Evolutionary conservation across 2,888 invertebrate species (phyloP), one percentile per base, ranked within the genome.

Genomic region (Cylloceria caligata): DNA sequence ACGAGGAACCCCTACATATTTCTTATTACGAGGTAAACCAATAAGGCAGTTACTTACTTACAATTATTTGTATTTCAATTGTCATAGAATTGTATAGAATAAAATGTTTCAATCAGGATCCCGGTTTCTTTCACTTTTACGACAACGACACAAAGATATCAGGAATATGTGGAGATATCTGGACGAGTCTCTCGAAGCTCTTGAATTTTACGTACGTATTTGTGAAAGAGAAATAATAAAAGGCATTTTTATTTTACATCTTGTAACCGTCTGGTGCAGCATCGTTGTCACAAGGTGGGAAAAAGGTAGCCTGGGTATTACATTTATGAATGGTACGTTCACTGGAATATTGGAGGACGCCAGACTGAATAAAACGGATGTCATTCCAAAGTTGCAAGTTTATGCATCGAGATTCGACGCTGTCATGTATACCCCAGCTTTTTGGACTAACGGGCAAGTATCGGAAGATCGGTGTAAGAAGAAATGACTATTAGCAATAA

Each of bases 181-280:
- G 87, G 87, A 80, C 13, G 5, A 65, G 30, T 9, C 76, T 87
- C 2, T 39, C 83, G 0, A 77, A 86, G 42, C 34, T 47, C 3
- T 55, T 85, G 57, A 87, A 87, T 49, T 85, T 87, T n/a, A 87
- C 86, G 87, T 87, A 84, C 81, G 42, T 21, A 19, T 47, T 34
- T 16, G 4, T n/a, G n/a, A 60, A 39, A 39, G 21, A 36, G 39
- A 19, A 52, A 71, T 34, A 24, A 7, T 34, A 9, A 13, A 19
- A 30, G 30, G 9, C 24, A n/a, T 30, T 34, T 30, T 73, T 73
- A 11, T 45, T 19, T 7, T 0, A 16, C 6, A 52, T 52, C 9
- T 39, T 36, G 30, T 73, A 62, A 34, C 39, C 39, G 11, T 9
- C 4, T 30, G 30, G 16, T 42, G 6, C 69, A 82, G 82, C 24